Evolutionary conservation across 2,888 invertebrate genomes (phyloP).

Genomic region (Gastracanthus pulcherrimus): DNA sequence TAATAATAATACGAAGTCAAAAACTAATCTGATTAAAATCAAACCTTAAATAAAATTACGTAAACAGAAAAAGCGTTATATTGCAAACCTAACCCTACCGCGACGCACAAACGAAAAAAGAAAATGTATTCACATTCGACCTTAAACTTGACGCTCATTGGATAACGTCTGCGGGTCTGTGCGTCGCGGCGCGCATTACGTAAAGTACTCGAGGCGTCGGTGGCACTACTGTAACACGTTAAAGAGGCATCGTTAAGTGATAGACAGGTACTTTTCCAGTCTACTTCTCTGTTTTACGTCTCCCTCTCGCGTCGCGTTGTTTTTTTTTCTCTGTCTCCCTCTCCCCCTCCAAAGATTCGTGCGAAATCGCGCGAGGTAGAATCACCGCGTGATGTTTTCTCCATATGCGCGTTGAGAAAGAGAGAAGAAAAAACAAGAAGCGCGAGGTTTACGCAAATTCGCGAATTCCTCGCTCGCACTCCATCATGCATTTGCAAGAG

Average conservation of each 20-base stretch:
- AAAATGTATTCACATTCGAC: neutral
- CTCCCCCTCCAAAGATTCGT: neutral
- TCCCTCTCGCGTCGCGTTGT: too few relatives aligned
- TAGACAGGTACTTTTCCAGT: neutral
- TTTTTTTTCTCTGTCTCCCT: neutral
- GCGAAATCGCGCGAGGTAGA: neutral
- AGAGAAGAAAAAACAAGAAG: neutral
- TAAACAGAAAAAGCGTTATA: too few relatives aligned
- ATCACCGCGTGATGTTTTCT: too few relatives aligned
- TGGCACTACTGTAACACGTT: neutral
- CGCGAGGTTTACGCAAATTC: neutral
- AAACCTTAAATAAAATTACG: too few relatives aligned
- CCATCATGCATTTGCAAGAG: neutral
- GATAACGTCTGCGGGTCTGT: neutral
- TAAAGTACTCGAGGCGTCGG: conserved; percentile 2
- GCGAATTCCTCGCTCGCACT: neutral
- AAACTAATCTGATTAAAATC: too few relatives aligned
- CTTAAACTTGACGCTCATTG: conserved; percentile 29
- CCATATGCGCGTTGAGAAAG: too few relatives aligned
- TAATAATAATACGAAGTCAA: too few relatives aligned
- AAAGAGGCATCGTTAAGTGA: neutral
- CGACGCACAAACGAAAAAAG: neutral
- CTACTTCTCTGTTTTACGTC: neutral
- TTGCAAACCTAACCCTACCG: too few relatives aligned
- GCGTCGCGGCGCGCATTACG: neutral